These are phyloP conservation scores for Piliocolobus tephrosceles DNA, from an alignment of 2,113 vertebrate species.

Conservation along the genomic window DNA sequence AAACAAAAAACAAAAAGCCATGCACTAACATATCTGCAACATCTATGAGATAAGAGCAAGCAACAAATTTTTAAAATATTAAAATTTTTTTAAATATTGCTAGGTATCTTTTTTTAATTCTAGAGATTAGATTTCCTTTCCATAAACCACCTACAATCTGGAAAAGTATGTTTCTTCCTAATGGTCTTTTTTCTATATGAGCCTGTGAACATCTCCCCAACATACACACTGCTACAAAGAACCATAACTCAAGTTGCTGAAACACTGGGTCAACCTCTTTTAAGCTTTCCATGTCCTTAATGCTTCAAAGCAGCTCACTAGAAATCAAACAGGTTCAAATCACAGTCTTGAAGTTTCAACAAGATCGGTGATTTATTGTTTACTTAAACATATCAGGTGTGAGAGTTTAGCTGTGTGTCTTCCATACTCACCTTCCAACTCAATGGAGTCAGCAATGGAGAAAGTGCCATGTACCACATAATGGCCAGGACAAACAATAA, in stretches of 20 bases:
- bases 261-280: not conserved
- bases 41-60: not conserved
- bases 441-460: slow-evolving; percentile 91
- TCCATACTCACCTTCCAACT: slow-evolving; percentile 88
- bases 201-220: not conserved
- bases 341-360: not conserved
- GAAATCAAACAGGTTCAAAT: slow-evolving; percentile 26
- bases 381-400: not conserved
- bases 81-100: not conserved
- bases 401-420: not conserved
- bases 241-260: not conserved
- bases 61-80: not conserved
- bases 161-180: not conserved
- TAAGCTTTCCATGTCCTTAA: not conserved
- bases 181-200: not conserved
- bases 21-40: not conserved
- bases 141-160: not conserved
- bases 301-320: slow-evolving; percentile 19
- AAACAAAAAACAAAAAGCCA: not conserved
- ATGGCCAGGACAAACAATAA: slow-evolving; percentile 91
- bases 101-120: not conserved
- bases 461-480: slow-evolving; percentile 88
- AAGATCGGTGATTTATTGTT: not conserved
- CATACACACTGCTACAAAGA: not conserved
- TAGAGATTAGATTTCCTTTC: slow-evolving; percentile 30